Evolutionary conservation across 2,797 vertebrate species (phyloP), one percentile per base, ranked within the genome.

Genomic region (Oreochromis mossambicus): DNA sequence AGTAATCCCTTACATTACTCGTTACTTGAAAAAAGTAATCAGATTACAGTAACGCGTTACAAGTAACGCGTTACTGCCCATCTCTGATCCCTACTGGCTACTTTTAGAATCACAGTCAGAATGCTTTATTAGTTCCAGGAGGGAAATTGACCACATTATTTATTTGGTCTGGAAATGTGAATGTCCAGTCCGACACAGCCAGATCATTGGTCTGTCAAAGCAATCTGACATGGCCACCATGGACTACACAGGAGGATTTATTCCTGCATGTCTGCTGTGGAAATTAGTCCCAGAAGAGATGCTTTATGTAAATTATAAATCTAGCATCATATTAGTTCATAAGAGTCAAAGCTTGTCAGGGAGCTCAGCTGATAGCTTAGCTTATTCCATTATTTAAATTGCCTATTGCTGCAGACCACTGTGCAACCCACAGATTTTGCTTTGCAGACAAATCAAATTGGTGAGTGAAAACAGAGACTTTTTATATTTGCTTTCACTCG

Each of bases 141-240:
- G 7, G 10, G n/a, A 2, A 68, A 43, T 0, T 43, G 2, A 68
- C n/a, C n/a, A 68, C 21, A 68, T 0, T 0, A 21, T 38, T 68
- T 41, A 21, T 6, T 41, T 70, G 41, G 66, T 70, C 66, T 48
- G 41, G 8, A 48, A 46, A 73, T 5, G 2, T 48, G 14, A 70
- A 1, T 11, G 66, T 48, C 24, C 66, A 1, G 41, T 46, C 66
- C 46, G 66, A 5, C 24, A 0, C 13, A 26, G 66, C 4, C 21
- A 26, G 21, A 48, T 26, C 24, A 17, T 0, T 17, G 41, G 38
- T 43, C 63, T 43, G n/a, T 43, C 38, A 43, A 43, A 70, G 36
- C 17, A 12, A 43, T 1, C 3, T 2, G 36, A 68, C 12, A 6
- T 24, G 36, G 63, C 7, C 63, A 43, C n/a, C 36, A 24, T 24